phyloP scores from a whole-genome alignment of 2,888 invertebrate genomes.

The Sarcophaga subvicina region DNA sequence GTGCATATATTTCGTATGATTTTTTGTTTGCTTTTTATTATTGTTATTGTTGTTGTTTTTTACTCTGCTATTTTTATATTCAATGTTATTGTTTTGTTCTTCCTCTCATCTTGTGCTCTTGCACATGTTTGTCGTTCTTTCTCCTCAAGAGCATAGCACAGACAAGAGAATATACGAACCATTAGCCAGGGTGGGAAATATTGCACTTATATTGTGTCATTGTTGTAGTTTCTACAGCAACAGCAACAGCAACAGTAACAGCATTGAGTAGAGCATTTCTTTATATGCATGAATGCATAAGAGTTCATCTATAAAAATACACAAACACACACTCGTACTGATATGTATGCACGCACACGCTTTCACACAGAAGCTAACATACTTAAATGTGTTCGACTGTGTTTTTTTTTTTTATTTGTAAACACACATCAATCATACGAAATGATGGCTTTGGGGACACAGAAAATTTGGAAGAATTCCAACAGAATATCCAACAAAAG shows the following conservation, averaged over 20 bases:
- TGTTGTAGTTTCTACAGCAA: background rate
- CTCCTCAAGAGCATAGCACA: too few relatives aligned
- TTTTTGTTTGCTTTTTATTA: too few relatives aligned
- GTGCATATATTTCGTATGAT: too few relatives aligned
- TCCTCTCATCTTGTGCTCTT: too few relatives aligned
- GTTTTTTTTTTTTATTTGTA: constrained; percentile 27
- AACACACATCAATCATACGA: constrained; percentile 55
- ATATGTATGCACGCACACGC: background rate
- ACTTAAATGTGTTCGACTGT: background rate
- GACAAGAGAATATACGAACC: background rate
- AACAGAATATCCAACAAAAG: constrained; percentile 25
- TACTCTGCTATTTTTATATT: too few relatives aligned
- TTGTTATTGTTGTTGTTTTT: too few relatives aligned
- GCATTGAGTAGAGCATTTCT: background rate
- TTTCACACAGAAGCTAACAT: too few relatives aligned
- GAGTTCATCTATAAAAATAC: constrained; percentile 28
- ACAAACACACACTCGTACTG: background rate
- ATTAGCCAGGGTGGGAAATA: constrained; percentile 56
- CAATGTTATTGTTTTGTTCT: too few relatives aligned
- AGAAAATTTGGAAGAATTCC: constrained; percentile 25
- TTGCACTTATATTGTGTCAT: constrained; percentile 44
- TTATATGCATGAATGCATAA: constrained; percentile 47
- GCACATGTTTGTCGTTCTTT: too few relatives aligned
- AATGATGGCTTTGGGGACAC: constrained; percentile 51
- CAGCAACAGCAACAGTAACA: too few relatives aligned